phyloP scores from a whole-genome alignment of 2,797 vertebrate species.

The Spinibarbus caldwelli region DNA sequence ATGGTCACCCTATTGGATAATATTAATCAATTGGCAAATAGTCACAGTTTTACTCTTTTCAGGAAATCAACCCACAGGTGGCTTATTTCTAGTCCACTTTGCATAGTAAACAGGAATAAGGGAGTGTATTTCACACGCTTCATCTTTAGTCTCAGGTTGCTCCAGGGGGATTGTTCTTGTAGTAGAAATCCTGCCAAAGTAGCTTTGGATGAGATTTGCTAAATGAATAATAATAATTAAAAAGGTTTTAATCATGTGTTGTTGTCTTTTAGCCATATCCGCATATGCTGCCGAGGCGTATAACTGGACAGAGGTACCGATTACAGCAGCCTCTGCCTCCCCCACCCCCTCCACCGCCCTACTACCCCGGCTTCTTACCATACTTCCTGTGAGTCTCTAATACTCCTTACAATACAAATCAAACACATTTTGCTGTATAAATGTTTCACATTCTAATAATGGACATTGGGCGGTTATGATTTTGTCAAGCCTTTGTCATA shows the following conservation, averaged over 20 bases:
- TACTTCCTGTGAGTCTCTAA: conserved; percentile 90
- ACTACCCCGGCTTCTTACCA: conserved; percentile 96
- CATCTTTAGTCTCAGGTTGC: neutral
- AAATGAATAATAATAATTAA: neutral
- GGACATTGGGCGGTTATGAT: neutral
- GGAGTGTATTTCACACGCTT: neutral
- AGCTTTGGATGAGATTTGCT: neutral
- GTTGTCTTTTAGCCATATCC: conserved; percentile 85
- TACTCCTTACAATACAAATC: neutral
- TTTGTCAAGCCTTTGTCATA: neutral
- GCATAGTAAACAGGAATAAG: neutral
- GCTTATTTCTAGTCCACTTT: neutral
- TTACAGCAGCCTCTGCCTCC: conserved; percentile 93
- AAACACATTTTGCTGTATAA: neutral
- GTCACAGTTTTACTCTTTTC: neutral
- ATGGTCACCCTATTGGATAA: neutral
- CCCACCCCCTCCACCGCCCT: conserved; percentile 89
- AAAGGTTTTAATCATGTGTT: neutral
- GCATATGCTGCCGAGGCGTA: conserved; percentile 93
- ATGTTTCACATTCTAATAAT: neutral
- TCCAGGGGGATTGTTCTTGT: neutral
- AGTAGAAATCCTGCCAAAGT: neutral
- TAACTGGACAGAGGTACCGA: conserved; percentile 93
- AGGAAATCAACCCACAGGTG: neutral
- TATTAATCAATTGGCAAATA: neutral